phyloP scores from a whole-genome alignment of 2,797 vertebrate genomes.

The Gastrophryne carolinensis region DNA sequence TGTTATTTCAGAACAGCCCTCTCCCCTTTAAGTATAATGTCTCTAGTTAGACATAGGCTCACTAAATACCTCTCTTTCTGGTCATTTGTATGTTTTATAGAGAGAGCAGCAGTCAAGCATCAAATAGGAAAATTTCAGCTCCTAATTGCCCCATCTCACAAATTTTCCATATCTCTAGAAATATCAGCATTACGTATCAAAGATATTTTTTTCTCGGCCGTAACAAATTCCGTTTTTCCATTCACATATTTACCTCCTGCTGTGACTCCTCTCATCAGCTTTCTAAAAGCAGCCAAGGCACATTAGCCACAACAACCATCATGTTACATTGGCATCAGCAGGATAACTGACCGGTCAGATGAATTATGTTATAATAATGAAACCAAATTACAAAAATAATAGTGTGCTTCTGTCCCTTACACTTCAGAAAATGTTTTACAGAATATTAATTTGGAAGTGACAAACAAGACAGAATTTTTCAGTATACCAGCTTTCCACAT shows the following conservation, averaged over 20 bases:
- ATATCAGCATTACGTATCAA: too few relatives aligned
- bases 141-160: too few relatives aligned
- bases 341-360: neutral
- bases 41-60: too few relatives aligned
- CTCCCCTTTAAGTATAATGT: too few relatives aligned
- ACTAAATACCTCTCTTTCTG: too few relatives aligned
- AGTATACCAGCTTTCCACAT: too few relatives aligned
- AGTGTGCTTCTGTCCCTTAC: neutral
- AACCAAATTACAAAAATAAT: constrained; percentile 26
- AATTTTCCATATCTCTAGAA: too few relatives aligned
- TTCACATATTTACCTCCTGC: neutral
- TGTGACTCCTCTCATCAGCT: neutral
- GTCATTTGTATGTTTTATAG: too few relatives aligned
- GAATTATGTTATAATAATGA: neutral
- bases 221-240: neutral
- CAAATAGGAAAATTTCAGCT: too few relatives aligned
- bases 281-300: neutral
- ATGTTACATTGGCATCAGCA: constrained; percentile 22
- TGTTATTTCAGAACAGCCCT: too few relatives aligned
- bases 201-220: neutral
- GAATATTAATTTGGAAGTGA: neutral
- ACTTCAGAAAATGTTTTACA: neutral
- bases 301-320: neutral
- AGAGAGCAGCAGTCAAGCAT: too few relatives aligned
- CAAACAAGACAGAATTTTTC: neutral